phyloP scores from a whole-genome alignment of 2,888 invertebrate genomes.

The Cylindroiulus punctatus region DNA sequence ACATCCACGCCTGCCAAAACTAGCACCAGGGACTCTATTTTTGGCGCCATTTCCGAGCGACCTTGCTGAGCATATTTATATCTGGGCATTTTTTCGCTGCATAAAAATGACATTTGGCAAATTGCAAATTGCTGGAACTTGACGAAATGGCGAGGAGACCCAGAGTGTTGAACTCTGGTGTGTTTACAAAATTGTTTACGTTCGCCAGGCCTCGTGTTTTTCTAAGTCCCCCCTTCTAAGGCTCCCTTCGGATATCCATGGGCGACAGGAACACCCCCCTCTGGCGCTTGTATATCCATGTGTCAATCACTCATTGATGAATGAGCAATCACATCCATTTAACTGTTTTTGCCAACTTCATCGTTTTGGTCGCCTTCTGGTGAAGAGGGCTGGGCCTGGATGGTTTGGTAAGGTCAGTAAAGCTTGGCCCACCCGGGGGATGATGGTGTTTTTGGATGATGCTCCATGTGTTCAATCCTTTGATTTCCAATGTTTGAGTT shows the following conservation, averaged over 20 bases:
- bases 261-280: conserved; percentile 13
- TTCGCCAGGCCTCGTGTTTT: conserved; percentile 8
- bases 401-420: background rate
- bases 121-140: conserved; percentile 1
- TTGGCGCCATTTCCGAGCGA: background rate
- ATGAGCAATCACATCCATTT: conserved; percentile 35
- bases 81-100: background rate
- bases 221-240: background rate
- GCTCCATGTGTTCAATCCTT: too few species aligned
- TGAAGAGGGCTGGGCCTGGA: background rate
- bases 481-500: too few species aligned
- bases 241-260: background rate
- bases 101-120: conserved; percentile 39
- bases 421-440: background rate
- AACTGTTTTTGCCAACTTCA: background rate
- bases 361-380: background rate
- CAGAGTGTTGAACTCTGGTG: conserved; percentile 10
- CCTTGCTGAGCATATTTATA: background rate
- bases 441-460: too few species aligned
- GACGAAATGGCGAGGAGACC: background rate
- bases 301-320: conserved; percentile 38
- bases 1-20: background rate
- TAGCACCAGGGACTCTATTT: background rate
- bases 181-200: conserved; percentile 43
- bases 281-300: background rate